Percentiles rank a stretch among this genome's conserved stretches.
Evolutionary conservation across 2,797 vertebrate genomes (phyloP).

Genomic region (Astyanax mexicanus): DNA sequence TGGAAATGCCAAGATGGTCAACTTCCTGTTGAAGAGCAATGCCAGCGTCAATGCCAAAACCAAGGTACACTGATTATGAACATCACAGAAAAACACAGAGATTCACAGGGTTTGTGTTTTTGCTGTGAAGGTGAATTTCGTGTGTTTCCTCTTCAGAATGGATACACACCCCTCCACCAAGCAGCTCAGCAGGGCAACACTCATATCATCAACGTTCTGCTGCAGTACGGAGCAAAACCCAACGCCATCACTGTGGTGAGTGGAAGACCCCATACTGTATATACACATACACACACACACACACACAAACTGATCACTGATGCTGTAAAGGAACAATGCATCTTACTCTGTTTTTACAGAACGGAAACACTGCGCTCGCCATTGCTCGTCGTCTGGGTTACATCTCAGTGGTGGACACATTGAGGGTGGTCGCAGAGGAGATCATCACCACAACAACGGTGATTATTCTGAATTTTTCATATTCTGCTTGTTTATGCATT

Average conservation of each 20-base stretch:
- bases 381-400: conserved; percentile 96
- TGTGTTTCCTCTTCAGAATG: conserved; percentile 81
- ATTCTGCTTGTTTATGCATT: neutral
- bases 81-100: neutral
- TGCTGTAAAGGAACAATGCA: neutral
- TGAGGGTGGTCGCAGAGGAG: conserved; percentile 96
- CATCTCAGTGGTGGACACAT: conserved; percentile 97
- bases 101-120: neutral
- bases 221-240: conserved; percentile 93
- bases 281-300: neutral
- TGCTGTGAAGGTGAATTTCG: conserved; percentile 13
- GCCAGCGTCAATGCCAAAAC: conserved; percentile 93
- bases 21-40: conserved; percentile 92
- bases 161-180: conserved; percentile 96
- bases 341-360: conserved; percentile 81
- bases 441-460: conserved; percentile 95
- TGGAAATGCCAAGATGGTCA: conserved; percentile 97
- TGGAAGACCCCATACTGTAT: conserved; percentile 16
- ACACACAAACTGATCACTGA: conserved; percentile 22
- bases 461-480: conserved; percentile 35
- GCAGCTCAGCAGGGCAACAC: conserved; percentile 99
- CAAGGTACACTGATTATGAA: conserved; percentile 82
- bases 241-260: conserved; percentile 92
- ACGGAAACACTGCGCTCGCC: conserved; percentile 96
- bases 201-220: conserved; percentile 94